Conservation (phyloP, 2,888 invertebrate genomes). For the Aphelenchoides bicaudatus region DNA sequence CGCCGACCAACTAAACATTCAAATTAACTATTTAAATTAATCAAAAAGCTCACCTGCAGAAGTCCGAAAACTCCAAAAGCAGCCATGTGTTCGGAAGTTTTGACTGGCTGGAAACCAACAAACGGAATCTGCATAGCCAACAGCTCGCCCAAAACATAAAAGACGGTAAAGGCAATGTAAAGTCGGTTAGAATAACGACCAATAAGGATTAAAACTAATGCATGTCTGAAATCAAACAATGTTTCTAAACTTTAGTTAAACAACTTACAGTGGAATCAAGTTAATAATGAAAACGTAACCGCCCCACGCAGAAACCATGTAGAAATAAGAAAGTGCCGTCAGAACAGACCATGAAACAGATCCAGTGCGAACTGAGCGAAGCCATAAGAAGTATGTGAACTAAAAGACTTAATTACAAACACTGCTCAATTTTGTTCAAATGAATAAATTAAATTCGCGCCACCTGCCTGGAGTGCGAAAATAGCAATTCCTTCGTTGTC, state of each 20-base stretch:
- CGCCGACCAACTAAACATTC: slow-evolving; percentile 48
- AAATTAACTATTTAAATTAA: neutral
- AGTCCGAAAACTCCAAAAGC: slow-evolving; percentile 93
- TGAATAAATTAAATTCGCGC: neutral
- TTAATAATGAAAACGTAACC: slow-evolving; percentile 99
- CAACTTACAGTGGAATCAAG: slow-evolving; percentile 89
- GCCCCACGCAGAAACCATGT: slow-evolving; percentile 99
- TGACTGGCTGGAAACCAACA: slow-evolving; percentile 90
- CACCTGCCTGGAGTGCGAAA: slow-evolving; percentile 75
- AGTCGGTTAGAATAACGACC: slow-evolving; percentile 82
- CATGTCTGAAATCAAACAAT: too few relatives aligned
- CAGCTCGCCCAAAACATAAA: slow-evolving; percentile 89
- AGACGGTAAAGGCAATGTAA: slow-evolving; percentile 79
- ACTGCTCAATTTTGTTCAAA: neutral
- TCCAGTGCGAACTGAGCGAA: slow-evolving; percentile 93
- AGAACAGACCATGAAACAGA: slow-evolving; percentile 92
- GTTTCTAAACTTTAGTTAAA: too few relatives aligned
- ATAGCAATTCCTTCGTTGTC: slow-evolving; percentile 99
- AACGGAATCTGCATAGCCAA: slow-evolving; percentile 85
- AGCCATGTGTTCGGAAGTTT: slow-evolving; percentile 99
- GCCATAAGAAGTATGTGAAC: slow-evolving; percentile 96
- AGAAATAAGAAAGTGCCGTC: slow-evolving; percentile 93
- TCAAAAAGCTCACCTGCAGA: slow-evolving; percentile 69
- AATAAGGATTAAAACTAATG: slow-evolving; percentile 83
- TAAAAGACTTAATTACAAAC: slow-evolving; percentile 61